Conservation (phyloP, 2,888 invertebrate genomes). For the Rhaphigaster nebulosa region DNA sequence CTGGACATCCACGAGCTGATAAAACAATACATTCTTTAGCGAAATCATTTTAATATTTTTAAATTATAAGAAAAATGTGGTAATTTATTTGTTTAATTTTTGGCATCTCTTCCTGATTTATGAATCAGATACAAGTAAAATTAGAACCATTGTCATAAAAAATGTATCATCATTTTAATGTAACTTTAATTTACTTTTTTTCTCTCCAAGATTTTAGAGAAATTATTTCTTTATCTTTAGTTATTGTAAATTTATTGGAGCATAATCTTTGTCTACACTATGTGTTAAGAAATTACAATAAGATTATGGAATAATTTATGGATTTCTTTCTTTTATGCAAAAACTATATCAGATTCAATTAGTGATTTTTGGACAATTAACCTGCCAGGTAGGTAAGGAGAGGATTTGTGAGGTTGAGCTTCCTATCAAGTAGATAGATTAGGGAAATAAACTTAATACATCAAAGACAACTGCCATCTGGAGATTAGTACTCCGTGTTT, state of each 20-base stretch:
- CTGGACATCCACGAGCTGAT: constrained; percentile 82
- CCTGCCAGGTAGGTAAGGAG: too few relatives aligned
- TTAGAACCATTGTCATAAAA: background rate
- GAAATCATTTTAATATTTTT: background rate
- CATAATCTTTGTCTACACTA: background rate
- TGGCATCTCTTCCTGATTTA: background rate
- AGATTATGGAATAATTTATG: background rate
- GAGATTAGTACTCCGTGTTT: too few relatives aligned
- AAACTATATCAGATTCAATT: too few relatives aligned
- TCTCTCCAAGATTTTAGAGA: too few relatives aligned
- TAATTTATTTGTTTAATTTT: background rate
- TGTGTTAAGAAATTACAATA: background rate
- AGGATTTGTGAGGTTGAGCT: too few relatives aligned
- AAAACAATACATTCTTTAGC: background rate
- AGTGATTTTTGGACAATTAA: too few relatives aligned
- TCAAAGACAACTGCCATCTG: too few relatives aligned
- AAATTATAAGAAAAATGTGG: background rate
- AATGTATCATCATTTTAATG: background rate
- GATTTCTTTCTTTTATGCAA: too few relatives aligned
- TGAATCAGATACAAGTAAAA: background rate
- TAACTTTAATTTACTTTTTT: too few relatives aligned
- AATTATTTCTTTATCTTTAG: background rate
- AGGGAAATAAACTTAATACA: too few relatives aligned
- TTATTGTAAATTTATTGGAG: background rate
- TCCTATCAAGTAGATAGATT: too few relatives aligned